Conservation (phyloP, 2,113 vertebrate species). For the Malurus elegans region DNA sequence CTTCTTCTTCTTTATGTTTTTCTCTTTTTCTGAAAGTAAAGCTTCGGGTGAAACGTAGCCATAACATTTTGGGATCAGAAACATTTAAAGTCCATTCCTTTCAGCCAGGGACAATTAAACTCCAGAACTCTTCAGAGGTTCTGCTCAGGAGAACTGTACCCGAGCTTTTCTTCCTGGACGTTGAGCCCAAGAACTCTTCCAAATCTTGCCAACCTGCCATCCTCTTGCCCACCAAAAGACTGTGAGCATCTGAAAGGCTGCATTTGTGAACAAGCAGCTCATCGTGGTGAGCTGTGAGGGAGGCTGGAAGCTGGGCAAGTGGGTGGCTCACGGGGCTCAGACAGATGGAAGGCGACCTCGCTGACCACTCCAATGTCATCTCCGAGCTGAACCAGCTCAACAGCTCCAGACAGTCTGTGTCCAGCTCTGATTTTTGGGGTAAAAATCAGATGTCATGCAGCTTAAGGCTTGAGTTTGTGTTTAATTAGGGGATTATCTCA, state of each 20-base stretch:
- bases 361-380: neutral
- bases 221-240: neutral
- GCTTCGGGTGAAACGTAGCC: neutral
- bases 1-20: neutral
- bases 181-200: neutral
- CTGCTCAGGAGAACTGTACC: neutral
- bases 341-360: neutral
- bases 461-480: slow-evolving; percentile 28
- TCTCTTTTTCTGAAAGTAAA: neutral
- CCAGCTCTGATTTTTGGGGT: slow-evolving; percentile 33
- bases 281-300: neutral
- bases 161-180: neutral
- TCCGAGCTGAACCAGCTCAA: neutral
- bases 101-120: neutral
- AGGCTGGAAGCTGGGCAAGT: neutral
- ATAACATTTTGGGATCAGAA: neutral
- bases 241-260: neutral
- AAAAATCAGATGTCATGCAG: slow-evolving; percentile 38
- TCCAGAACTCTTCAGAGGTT: neutral
- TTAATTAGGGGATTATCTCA: slow-evolving; percentile 64
- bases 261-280: neutral
- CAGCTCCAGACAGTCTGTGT: neutral
- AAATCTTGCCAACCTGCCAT: neutral
- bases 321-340: neutral
- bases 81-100: neutral